These are phyloP conservation scores for Panurus biarmicus DNA, from an alignment of 2,113 vertebrate species.

Conservation along the genomic window DNA sequence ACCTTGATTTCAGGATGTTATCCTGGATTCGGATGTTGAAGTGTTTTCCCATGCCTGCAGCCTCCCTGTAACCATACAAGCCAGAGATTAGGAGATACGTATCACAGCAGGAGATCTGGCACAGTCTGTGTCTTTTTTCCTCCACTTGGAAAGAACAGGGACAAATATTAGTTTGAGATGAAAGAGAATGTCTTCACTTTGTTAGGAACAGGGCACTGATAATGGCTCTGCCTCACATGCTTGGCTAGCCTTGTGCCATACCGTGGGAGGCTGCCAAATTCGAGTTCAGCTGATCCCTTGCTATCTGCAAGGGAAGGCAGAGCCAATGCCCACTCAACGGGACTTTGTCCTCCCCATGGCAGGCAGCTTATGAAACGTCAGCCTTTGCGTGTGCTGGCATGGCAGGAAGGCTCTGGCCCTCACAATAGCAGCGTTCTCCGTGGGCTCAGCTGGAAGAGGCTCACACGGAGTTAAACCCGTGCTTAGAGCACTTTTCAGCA, in stretches of 20 bases:
- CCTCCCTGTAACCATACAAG: background rate
- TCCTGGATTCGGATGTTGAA: background rate
- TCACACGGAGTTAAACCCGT: background rate
- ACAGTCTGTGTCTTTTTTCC: background rate
- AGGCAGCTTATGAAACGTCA: background rate
- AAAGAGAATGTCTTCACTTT: constrained; percentile 34
- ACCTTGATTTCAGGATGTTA: background rate
- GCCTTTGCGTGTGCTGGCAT: background rate
- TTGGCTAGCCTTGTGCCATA: constrained; percentile 24
- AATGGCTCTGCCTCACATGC: constrained; percentile 21
- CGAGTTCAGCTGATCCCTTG: constrained; percentile 20
- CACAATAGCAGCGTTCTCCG: background rate
- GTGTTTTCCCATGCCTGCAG: background rate
- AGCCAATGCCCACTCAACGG: constrained; percentile 33
- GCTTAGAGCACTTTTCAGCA: background rate
- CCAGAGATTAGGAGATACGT: background rate
- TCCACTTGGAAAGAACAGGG: constrained; percentile 22
- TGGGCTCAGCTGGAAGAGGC: background rate
- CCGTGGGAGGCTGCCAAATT: constrained; percentile 47
- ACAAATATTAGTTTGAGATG: constrained; percentile 41
- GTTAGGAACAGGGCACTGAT: background rate
- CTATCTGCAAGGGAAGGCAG: constrained; percentile 25
- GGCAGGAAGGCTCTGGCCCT: background rate
- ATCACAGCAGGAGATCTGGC: background rate
- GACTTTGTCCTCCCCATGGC: constrained; percentile 32